Percentiles rank a stretch among this genome's conserved stretches.
phyloP scores from a whole-genome alignment of 2,888 invertebrate species.

The Desoria tigrina region DNA sequence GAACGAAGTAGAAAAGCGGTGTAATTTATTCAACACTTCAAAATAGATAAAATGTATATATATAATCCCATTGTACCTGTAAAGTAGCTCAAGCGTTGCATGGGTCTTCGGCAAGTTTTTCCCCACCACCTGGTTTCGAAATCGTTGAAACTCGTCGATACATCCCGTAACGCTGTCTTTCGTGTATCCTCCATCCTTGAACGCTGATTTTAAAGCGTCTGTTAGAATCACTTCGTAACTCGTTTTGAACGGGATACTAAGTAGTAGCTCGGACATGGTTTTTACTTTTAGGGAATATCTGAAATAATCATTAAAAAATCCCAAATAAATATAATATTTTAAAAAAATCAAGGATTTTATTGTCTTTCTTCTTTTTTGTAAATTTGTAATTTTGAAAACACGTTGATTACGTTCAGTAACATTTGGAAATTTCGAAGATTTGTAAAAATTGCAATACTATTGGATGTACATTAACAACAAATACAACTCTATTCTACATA shows the following conservation, averaged over 20 bases:
- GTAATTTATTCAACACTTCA: no score
- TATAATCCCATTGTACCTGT: constrained; percentile 29
- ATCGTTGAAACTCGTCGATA: constrained; percentile 39
- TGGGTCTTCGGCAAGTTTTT: constrained; percentile 38
- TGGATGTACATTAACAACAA: no score
- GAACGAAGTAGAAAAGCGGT: no score
- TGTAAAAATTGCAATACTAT: no score
- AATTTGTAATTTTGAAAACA: no score
- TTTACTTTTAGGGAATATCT: background rate
- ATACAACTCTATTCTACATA: no score
- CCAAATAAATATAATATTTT: no score
- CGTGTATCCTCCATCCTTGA: constrained; percentile 31
- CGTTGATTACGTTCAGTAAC: no score
- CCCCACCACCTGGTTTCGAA: constrained; percentile 36
- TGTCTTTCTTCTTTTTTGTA: no score
- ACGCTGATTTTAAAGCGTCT: constrained; percentile 18
- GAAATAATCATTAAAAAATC: background rate
- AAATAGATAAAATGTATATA: no score
- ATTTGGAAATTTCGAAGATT: no score
- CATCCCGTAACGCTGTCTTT: constrained; percentile 27
- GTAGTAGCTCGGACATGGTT: constrained; percentile 31
- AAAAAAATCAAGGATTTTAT: no score
- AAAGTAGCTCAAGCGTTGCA: constrained; percentile 37
- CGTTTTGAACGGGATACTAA: constrained; percentile 41
- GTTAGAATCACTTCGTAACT: constrained; percentile 37